These are phyloP conservation scores for Siniperca knerii DNA, from an alignment of 2,113 vertebrate genomes.

Conservation along the genomic window DNA sequence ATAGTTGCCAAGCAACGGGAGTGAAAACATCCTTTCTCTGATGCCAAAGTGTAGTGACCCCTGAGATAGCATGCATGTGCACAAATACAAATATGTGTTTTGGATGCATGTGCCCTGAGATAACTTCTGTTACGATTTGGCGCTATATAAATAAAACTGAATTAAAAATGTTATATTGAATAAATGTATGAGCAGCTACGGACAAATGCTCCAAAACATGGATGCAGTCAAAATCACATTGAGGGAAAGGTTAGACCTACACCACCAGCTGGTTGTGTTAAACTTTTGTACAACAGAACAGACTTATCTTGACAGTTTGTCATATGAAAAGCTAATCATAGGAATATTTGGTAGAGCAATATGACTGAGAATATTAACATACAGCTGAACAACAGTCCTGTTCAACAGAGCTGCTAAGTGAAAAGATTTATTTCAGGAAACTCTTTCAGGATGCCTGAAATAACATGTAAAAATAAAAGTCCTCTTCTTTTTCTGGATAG, in stretches of 20 bases:
- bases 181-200: background rate
- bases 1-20: conserved; percentile 49
- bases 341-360: background rate
- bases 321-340: background rate
- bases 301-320: background rate
- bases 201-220: background rate
- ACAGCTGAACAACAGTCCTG: background rate
- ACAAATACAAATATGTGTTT: conserved; percentile 31
- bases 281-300: background rate
- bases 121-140: too few relatives aligned
- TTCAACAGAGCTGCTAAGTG: background rate
- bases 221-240: background rate
- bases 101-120: background rate
- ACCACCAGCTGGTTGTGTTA: background rate
- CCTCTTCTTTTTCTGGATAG: background rate
- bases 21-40: conserved; percentile 48
- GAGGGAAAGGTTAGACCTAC: background rate
- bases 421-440: background rate
- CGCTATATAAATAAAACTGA: too few relatives aligned
- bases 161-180: too few relatives aligned
- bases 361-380: background rate
- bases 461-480: background rate
- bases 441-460: too few relatives aligned
- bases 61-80: conserved; percentile 22
- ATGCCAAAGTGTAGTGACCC: conserved; percentile 41